A percentile compares a stretch with the other conserved stretches of the same genome.
Conservation (phyloP, 2,113 vertebrate species). For the Talpa occidentalis region DNA sequence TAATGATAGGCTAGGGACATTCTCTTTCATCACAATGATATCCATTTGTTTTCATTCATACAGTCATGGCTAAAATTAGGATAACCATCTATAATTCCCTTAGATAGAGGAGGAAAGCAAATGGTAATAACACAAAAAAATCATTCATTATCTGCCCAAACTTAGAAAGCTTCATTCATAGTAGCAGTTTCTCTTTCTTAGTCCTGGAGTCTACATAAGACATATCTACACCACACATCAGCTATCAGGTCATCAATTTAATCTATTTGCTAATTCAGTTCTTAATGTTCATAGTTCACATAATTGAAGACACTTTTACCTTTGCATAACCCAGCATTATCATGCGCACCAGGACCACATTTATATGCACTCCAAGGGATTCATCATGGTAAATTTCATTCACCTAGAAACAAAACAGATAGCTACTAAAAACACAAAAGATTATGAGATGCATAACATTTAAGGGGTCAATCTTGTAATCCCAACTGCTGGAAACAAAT, state of each 20-base stretch:
- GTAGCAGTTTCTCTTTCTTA: neutral
- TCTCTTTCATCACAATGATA: neutral
- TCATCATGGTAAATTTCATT: constrained; percentile 99
- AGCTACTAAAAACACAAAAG: neutral
- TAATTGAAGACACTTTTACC: constrained; percentile 84
- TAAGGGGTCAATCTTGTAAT: neutral
- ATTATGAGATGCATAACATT: neutral
- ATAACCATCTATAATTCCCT: neutral
- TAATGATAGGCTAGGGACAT: neutral
- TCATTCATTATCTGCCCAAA: neutral
- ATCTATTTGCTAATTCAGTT: neutral
- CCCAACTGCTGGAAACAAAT: neutral
- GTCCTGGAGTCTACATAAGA: neutral
- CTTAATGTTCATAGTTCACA: neutral
- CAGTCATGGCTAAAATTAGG: neutral
- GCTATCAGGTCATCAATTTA: neutral
- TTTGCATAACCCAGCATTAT: constrained; percentile 98
- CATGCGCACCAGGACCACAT: constrained; percentile 98
- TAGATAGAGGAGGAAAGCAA: neutral
- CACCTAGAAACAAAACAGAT: constrained; percentile 87
- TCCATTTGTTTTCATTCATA: neutral
- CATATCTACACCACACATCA: neutral
- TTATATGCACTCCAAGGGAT: constrained; percentile 96
- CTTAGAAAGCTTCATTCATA: neutral
- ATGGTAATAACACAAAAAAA: neutral